Evolutionary conservation across 2,888 invertebrate genomes (phyloP).

Genomic region (Ormia ochracea): DNA sequence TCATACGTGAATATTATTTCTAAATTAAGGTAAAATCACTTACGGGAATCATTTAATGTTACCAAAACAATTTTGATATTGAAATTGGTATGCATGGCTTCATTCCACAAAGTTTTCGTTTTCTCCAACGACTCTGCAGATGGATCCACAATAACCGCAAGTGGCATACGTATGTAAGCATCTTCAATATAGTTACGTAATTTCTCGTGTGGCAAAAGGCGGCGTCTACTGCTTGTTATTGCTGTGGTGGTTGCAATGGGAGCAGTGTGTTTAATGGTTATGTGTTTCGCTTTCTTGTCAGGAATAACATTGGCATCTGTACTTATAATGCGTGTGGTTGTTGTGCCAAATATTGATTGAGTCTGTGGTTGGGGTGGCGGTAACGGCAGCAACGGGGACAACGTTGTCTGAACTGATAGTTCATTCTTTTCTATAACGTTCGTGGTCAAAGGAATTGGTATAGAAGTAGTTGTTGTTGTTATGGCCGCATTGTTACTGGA

Average conservation of each 20-base stretch:
- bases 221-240: conserved; percentile 62
- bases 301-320: conserved; percentile 31
- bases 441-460: conserved; percentile 16
- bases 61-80: conserved; percentile 76
- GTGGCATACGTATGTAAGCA: conserved; percentile 76
- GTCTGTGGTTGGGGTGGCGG: neutral
- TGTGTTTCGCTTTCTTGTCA: conserved; percentile 63
- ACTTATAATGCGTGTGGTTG: conserved; percentile 49
- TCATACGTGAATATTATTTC: neutral
- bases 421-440: conserved; percentile 25
- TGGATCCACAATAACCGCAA: conserved; percentile 76
- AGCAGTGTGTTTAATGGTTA: conserved; percentile 37
- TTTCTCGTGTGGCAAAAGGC: conserved; percentile 74
- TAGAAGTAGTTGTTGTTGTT: conserved; percentile 20
- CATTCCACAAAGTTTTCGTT: conserved; percentile 74
- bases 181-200: conserved; percentile 76
- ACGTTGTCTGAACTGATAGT: conserved; percentile 46
- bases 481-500: conserved; percentile 11
- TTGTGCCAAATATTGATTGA: conserved; percentile 1
- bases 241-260: conserved; percentile 29
- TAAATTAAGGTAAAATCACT: conserved; percentile 57
- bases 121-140: conserved; percentile 73
- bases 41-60: conserved; percentile 75
- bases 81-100: conserved; percentile 74
- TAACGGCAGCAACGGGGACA: conserved; percentile 32